Conservation (phyloP, 2,888 invertebrate species). For the Hartigia nigra region DNA sequence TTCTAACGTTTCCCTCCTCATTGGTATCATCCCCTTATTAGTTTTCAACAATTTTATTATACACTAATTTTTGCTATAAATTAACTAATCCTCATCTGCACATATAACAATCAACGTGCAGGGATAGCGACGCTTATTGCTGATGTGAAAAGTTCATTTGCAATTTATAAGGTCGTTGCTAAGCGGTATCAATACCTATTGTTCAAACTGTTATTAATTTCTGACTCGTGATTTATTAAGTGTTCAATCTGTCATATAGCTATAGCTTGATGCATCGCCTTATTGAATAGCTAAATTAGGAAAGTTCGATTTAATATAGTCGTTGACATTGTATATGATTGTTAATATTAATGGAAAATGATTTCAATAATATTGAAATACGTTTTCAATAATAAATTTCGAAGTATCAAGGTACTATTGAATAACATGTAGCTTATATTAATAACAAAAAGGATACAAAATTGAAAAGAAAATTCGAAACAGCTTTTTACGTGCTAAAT, state of each 20-base stretch:
- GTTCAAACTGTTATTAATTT: background rate
- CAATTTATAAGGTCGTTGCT: background rate
- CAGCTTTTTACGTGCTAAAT: background rate
- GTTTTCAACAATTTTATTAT: too few relatives aligned
- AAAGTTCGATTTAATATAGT: background rate
- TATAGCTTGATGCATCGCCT: background rate
- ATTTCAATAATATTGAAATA: too few relatives aligned
- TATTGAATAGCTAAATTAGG: background rate
- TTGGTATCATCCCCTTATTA: background rate
- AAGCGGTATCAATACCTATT: background rate
- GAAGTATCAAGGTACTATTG: background rate
- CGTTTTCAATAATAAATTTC: too few relatives aligned
- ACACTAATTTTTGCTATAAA: background rate
- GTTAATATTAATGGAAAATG: background rate
- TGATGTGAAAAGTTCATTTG: background rate
- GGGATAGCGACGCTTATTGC: background rate
- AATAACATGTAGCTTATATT: background rate
- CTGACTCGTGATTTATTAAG: background rate
- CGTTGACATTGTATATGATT: background rate
- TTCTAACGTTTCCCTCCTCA: background rate
- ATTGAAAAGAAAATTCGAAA: background rate
- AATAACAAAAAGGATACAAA: background rate
- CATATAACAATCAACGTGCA: background rate
- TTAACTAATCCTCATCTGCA: background rate
- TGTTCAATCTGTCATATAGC: background rate